A percentile compares a stretch with the other conserved stretches of the same genome.
Evolutionary conservation across 1,140 invertebrate species (phyloP).

Genomic region (Paracyclopina nana): DNA sequence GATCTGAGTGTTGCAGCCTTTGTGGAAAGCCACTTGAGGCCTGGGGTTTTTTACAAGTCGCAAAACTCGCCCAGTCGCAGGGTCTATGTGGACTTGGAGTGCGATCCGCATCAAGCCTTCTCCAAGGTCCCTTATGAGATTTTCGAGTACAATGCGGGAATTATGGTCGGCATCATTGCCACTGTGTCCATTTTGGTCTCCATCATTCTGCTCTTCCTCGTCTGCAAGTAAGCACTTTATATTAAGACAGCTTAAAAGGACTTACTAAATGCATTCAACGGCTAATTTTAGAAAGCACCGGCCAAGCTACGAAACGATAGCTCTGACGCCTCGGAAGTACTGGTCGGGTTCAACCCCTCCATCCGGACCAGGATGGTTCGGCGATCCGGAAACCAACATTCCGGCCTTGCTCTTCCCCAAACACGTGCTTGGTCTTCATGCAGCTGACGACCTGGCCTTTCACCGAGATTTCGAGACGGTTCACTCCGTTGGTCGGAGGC

Average conservation of each 20-base stretch:
- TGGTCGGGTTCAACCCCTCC: background rate
- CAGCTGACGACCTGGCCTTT: conserved; percentile 4
- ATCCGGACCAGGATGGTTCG: background rate
- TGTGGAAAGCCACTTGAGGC: background rate
- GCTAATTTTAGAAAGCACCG: conserved; percentile 5
- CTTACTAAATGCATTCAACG: background rate
- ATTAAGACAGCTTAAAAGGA: background rate
- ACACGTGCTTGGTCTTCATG: conserved; percentile 9
- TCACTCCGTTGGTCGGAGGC: background rate
- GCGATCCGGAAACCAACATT: conserved; percentile 9
- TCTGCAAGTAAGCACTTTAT: conserved; percentile 11
- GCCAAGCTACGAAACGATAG: background rate
- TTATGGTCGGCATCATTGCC: conserved; percentile 8
- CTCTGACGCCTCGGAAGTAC: background rate
- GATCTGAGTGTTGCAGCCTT: conserved; percentile 5
- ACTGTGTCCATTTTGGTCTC: conserved; percentile 1
- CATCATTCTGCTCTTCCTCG: background rate
- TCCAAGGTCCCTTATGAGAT: conserved; percentile 9
- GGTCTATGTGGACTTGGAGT: conserved; percentile 6
- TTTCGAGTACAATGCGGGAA: conserved; percentile 11
- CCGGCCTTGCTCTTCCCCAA: conserved; percentile 4
- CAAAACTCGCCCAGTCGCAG: background rate
- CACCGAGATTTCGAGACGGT: conserved; percentile 9
- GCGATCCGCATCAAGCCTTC: conserved; percentile 14
- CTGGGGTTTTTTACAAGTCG: background rate